phyloP scores from a whole-genome alignment of 2,113 vertebrate species.

The Dasyprocta punctata region DNA sequence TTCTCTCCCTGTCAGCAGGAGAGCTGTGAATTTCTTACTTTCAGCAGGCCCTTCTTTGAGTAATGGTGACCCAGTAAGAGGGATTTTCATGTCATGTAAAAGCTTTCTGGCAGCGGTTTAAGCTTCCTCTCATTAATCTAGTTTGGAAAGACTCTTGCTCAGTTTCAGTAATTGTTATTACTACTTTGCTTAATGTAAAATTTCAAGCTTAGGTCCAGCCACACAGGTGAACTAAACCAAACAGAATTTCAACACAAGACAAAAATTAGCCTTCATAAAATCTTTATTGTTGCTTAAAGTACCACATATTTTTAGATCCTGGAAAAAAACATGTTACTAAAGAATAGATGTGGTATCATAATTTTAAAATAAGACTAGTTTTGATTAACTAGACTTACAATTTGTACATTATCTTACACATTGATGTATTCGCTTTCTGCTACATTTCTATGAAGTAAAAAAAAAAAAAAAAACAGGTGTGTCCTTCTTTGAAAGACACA shows the following conservation, averaged over 20 bases:
- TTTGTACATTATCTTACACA: not conserved
- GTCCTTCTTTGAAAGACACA: not conserved
- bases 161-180: constrained; percentile 51
- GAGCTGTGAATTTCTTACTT: constrained; percentile 73
- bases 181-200: not conserved
- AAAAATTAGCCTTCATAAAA: not conserved
- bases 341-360: not conserved
- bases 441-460: not conserved
- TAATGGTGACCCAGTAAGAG: constrained; percentile 65
- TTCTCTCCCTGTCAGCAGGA: constrained; percentile 61
- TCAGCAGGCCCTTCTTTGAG: constrained; percentile 50
- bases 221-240: not conserved
- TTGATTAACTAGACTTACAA: not conserved
- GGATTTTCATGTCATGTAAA: constrained; percentile 60
- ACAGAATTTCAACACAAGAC: constrained; percentile 27
- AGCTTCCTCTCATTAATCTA: constrained; percentile 46
- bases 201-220: not conserved
- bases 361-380: constrained; percentile 4
- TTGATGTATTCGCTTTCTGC: not conserved
- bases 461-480: not conserved
- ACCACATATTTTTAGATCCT: not conserved
- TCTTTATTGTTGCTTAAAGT: not conserved
- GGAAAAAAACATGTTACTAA: not conserved
- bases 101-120: constrained; percentile 48
- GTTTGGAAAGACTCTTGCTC: not conserved